phyloP scores from a whole-genome alignment of 2,113 vertebrate species.

The Hydropotes inermis region DNA sequence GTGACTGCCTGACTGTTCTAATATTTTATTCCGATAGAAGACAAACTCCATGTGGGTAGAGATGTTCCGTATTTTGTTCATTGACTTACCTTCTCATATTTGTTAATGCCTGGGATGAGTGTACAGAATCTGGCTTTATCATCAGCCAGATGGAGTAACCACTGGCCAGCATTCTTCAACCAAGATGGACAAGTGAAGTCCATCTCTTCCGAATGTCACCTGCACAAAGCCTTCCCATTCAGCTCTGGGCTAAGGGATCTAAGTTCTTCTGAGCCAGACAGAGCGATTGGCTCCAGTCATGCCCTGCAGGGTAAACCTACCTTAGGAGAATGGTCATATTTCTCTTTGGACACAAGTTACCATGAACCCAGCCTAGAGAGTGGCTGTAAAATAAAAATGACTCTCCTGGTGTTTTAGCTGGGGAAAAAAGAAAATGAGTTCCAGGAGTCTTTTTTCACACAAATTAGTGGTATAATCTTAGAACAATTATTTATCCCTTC shows the following conservation, averaged over 20 bases:
- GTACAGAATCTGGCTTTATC: neutral
- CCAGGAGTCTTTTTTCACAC: neutral
- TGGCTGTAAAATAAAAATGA: accelerated
- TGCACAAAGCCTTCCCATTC: accelerated
- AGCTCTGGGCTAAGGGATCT: neutral
- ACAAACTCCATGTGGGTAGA: too few relatives aligned
- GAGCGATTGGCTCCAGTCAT: accelerated
- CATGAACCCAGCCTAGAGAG: neutral
- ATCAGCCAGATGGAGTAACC: neutral
- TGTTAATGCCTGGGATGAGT: neutral
- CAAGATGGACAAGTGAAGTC: too few relatives aligned
- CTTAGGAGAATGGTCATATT: neutral
- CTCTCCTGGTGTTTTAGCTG: neutral
- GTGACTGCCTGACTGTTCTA: neutral
- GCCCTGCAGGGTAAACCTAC: too few relatives aligned
- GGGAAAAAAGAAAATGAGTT: neutral
- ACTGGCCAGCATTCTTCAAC: neutral
- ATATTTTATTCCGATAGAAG: neutral
- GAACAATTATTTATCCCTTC: neutral
- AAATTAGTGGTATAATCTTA: neutral
- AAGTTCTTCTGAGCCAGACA: neutral
- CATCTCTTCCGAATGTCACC: neutral
- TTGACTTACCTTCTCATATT: neutral
- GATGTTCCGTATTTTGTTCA: neutral
- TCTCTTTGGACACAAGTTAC: accelerated